Conservation (phyloP, 2,797 vertebrate species). For the Dryobates pubescens region DNA sequence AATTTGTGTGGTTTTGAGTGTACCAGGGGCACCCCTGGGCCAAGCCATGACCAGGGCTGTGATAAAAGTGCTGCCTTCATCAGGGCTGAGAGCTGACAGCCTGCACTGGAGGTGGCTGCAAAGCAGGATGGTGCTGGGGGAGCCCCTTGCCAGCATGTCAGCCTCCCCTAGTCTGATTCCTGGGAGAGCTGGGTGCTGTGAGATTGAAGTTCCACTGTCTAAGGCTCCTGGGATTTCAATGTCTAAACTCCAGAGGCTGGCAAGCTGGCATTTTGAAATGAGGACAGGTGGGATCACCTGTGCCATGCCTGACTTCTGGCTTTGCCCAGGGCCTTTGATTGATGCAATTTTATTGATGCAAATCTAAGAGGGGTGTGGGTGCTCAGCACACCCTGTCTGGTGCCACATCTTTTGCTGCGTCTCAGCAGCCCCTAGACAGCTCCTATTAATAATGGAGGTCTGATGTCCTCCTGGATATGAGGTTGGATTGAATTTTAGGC, state of each 20-base stretch:
- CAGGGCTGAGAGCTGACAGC: fast-evolving
- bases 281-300: background rate
- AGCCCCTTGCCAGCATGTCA: background rate
- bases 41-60: fast-evolving
- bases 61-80: background rate
- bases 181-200: background rate
- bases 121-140: background rate
- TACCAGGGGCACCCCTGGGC: background rate
- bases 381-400: background rate
- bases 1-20: background rate
- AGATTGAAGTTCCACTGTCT: fast-evolving
- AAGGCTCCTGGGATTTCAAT: fast-evolving
- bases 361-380: background rate
- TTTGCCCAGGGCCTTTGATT: background rate
- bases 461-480: background rate
- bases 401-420: background rate
- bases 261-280: background rate
- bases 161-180: fast-evolving
- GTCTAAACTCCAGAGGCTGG: fast-evolving
- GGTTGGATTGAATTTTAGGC: background rate
- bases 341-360: background rate
- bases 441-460: fast-evolving
- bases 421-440: background rate
- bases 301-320: background rate
- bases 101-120: background rate